Percentiles rank a stretch among this genome's conserved stretches.
Evolutionary conservation across 1,140 invertebrate genomes (phyloP).

Genomic region (Trigoniulus corallinus): DNA sequence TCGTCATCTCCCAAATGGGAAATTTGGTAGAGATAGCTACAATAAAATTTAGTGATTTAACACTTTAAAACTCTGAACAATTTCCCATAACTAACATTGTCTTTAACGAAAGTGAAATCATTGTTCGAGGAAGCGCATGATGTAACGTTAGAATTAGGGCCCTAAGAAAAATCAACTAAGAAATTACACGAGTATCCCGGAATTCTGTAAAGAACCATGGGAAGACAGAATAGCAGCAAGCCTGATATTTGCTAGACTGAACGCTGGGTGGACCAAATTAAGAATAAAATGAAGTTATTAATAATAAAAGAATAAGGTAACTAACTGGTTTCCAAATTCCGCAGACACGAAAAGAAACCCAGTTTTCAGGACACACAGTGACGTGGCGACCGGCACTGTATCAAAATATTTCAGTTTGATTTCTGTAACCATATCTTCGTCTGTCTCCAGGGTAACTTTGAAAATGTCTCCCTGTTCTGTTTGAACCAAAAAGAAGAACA

Average conservation of each 20-base stretch:
- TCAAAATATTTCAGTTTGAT: conserved; percentile 99
- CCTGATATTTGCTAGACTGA: conserved; percentile 7
- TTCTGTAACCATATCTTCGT: conserved; percentile 96
- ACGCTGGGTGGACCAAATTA: too few species aligned
- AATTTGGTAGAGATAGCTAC: conserved; percentile 93
- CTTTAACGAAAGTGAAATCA: too few species aligned
- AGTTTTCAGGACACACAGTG: conserved; percentile 96
- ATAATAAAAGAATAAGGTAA: too few species aligned
- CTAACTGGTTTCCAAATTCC: conserved; percentile 99
- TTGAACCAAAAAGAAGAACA: conserved; percentile 90
- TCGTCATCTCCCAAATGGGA: conserved; percentile 98
- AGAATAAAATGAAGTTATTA: neutral
- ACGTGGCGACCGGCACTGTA: conserved; percentile 86
- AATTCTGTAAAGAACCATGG: too few species aligned
- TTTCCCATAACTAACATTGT: conserved; percentile 8
- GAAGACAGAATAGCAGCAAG: too few species aligned
- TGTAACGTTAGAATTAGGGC: too few species aligned
- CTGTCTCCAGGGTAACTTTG: conserved; percentile 95
- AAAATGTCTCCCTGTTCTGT: conserved; percentile 95
- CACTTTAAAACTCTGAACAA: neutral
- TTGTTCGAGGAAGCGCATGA: too few species aligned
- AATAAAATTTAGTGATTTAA: conserved; percentile 17
- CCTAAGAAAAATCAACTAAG: too few species aligned
- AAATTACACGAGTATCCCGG: too few species aligned
- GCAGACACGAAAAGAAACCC: conserved; percentile 97